Evolutionary conservation across 2,113 vertebrate genomes (phyloP), one percentile per base, ranked within the genome.

Genomic region (Pterocles burchelli): DNA sequence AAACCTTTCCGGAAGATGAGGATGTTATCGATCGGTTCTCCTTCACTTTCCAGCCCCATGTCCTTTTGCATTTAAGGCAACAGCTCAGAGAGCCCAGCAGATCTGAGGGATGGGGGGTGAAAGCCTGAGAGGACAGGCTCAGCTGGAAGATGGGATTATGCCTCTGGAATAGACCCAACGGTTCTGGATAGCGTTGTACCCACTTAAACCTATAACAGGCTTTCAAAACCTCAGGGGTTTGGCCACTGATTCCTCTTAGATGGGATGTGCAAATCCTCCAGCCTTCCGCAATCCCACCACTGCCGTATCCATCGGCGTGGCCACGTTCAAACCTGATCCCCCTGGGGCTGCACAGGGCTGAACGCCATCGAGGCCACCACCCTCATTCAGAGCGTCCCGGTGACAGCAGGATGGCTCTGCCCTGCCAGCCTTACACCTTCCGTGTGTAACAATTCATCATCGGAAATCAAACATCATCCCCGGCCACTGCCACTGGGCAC

Each of bases 81-180:
- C 55, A 87, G 65, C 68, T 57, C 2, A 1, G 80, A 68, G 19
- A 63, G 52, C 61, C 45, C 70, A 81, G 73, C 28, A 71, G 59
- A 13, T 15, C n/a, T 77, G 14, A 58, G 11, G 0, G 0, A 29
- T 4, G 5, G 48, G 4, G 18, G 46, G 43, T 14, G 77, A 78
- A 54, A 63, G 81, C 51, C 36, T 17, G 45, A 83, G 61, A 38
- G 41, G 58, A 46, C 46, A 80, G 70, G 48, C 55, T 41, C 52
- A 63, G 51, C 71, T 95, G 76, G 28, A 84, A 54, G 54, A 66
- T 25, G 19, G 33, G 55, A 21, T n/a, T n/a, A 16, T 17, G 22
- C 55, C 72, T 48, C 72, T 80, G 80, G 65, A 88, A 83, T 1
- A 66, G 62, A 54, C 62, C 6, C 4, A 58, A 1, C 0, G 0